These are phyloP conservation scores for Pemphredon lugubris DNA, from an alignment of 2,888 invertebrate genomes.

Conservation along the genomic window DNA sequence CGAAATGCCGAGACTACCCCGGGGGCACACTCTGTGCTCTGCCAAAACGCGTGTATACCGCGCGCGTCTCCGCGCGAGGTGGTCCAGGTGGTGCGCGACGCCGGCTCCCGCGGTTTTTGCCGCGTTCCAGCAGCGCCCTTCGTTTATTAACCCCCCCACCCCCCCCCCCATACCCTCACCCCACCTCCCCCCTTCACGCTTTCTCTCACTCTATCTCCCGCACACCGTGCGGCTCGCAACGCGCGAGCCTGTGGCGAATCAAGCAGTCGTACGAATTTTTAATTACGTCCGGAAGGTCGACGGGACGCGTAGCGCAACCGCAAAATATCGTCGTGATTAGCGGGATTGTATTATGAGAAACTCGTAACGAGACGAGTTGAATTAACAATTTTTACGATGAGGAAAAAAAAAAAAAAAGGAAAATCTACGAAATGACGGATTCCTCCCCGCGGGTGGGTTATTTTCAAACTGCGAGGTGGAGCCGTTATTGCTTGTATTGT, in stretches of 20 bases:
- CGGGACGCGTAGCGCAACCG: slow-evolving; percentile 25
- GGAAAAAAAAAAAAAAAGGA: not conserved
- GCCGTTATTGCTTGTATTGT: not conserved
- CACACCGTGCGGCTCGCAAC: not conserved
- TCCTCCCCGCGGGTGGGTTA: too few species aligned
- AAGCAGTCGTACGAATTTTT: slow-evolving; percentile 59
- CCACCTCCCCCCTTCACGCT: too few species aligned
- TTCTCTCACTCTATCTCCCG: too few species aligned
- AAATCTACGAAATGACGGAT: too few species aligned
- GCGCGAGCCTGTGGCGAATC: slow-evolving; percentile 37
- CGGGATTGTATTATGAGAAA: slow-evolving; percentile 56
- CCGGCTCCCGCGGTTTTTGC: slow-evolving; percentile 22
- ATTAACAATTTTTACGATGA: slow-evolving; percentile 49
- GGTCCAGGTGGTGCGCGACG: slow-evolving; percentile 2
- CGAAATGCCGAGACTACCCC: slow-evolving; percentile 26
- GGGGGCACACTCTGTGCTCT: too few species aligned
- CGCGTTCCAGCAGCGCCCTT: slow-evolving; percentile 14
- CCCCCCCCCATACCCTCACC: not conserved
- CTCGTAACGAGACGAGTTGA: slow-evolving; percentile 59
- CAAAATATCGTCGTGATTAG: slow-evolving; percentile 57
- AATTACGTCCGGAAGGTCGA: slow-evolving; percentile 44
- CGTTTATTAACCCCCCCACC: slow-evolving; percentile 47
- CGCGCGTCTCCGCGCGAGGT: not conserved
- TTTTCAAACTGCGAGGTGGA: not conserved
- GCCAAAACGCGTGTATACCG: slow-evolving; percentile 3